A percentile compares a stretch with the other conserved stretches of the same genome.
Conservation (phyloP, 2,888 invertebrate species). For the Julus scanicus region DNA sequence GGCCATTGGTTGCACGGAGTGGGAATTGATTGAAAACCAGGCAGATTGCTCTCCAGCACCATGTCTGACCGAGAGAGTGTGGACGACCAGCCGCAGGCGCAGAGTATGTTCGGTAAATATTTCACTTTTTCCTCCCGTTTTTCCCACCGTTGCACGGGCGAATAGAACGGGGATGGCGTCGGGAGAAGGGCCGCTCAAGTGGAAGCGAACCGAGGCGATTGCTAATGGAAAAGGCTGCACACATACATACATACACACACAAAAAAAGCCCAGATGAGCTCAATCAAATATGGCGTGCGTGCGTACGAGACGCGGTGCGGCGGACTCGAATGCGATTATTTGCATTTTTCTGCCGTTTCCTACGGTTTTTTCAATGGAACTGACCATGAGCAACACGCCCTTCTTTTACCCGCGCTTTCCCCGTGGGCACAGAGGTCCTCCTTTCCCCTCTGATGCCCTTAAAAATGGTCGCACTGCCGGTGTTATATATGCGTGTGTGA, state of each 20-base stretch:
- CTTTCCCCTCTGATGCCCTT: neutral
- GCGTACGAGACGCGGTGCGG: neutral
- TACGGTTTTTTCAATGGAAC: neutral
- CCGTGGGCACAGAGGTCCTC: neutral
- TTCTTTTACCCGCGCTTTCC: neutral
- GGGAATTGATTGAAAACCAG: slow-evolving; percentile 49
- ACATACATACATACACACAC: too few relatives aligned
- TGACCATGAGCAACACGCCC: neutral
- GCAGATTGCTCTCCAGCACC: slow-evolving; percentile 10
- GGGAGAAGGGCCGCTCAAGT: neutral
- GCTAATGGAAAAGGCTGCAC: slow-evolving; percentile 1
- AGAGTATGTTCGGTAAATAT: slow-evolving; percentile 62
- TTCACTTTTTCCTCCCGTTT: neutral
- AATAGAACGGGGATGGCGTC: neutral
- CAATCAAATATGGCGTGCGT: slow-evolving; percentile 58
- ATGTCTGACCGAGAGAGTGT: slow-evolving; percentile 68
- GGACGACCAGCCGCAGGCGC: slow-evolving; percentile 66
- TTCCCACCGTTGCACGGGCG: neutral
- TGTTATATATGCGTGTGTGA: neutral
- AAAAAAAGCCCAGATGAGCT: slow-evolving; percentile 52
- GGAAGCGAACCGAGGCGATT: neutral
- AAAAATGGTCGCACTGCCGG: neutral
- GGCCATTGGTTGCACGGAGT: slow-evolving; percentile 51
- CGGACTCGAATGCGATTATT: slow-evolving; percentile 54
- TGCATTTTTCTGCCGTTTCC: slow-evolving; percentile 48